Base-by-base conservation (phyloP, 2,113 vertebrate species). In the Chamaetylas fuelleborni region DNA sequence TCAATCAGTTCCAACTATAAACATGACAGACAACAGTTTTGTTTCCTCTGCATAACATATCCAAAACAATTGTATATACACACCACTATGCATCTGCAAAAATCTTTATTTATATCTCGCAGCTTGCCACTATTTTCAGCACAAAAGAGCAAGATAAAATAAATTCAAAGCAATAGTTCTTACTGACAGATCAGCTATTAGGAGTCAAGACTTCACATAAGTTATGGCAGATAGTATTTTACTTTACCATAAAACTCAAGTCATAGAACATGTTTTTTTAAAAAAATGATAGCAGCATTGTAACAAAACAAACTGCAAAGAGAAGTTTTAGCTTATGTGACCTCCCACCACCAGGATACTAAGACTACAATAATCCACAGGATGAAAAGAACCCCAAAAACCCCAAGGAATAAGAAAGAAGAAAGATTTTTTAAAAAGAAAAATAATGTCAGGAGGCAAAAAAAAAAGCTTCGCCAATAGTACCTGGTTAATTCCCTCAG, bases 401-500 rank as follows among this genome's bases (percentile, higher is more conserved):
- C 4, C 7, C 5, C 3, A 48, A 34, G 17, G 6, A 19, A 45
- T 33, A 51, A 77, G 5, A 65, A 48, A 29, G 4, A 65, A 26
- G 4, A 56, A 88, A 26, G 1, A 34, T 14, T 48, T n/a, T 19
- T 11, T 1, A 14, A 38, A 47, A 66, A 14, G 3, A 14, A 64
- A 76, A 84, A 22, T 3, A 12, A 31, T 18, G 8, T 33, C 42
- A 82, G 42, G 19, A 66, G 15, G 45, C 19, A 15, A 42, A 84
- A 43, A 13, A 13, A 16, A n/a, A 25, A 11, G 11, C 20, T 57
- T 31, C 38, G 43, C 23, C 38, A 81, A 12, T 4, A 64, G 84
- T 92, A 99, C 99, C 99, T 98, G 66, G 97, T 98, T 33, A 99
- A 93, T 24, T 98, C 97, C 81, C 97, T 97, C 34, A 99, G 97